Evolutionary conservation across 2,888 invertebrate species (phyloP).

Genomic region (Hipparchia sbordonii): DNA sequence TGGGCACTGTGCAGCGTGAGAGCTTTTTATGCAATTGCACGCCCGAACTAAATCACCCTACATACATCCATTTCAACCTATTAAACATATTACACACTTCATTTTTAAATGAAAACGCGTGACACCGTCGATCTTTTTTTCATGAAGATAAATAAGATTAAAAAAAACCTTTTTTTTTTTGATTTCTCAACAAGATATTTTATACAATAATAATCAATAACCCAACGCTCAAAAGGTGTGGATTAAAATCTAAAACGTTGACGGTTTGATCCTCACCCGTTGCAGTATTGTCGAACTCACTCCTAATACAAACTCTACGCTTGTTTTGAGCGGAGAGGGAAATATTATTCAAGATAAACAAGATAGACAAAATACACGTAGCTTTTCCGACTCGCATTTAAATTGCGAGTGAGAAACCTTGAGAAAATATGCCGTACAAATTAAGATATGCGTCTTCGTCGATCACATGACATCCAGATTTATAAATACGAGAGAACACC

Average conservation of each 20-base stretch:
- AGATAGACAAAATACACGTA: slow-evolving; percentile 34
- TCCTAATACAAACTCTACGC: no score
- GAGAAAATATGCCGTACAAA: slow-evolving; percentile 71
- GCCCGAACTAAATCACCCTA: slow-evolving; percentile 56
- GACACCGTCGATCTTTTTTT: no score
- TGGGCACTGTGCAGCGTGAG: slow-evolving; percentile 51
- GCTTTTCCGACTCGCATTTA: slow-evolving; percentile 43
- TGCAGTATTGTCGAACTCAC: no score
- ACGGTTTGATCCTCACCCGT: no score
- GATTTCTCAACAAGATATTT: no score
- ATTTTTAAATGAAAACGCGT: slow-evolving; percentile 7
- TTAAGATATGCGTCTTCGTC: slow-evolving; percentile 63
- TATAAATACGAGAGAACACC: slow-evolving; percentile 71
- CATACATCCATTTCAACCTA: slow-evolving; percentile 37
- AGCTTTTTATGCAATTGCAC: slow-evolving; percentile 71
- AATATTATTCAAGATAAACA: no score
- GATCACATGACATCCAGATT: slow-evolving; percentile 71
- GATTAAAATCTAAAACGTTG: no score
- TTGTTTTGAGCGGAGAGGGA: no score
- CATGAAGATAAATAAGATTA: no score
- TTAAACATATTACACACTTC: slow-evolving; percentile 33
- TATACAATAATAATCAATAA: no score
- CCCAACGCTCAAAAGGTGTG: no score
- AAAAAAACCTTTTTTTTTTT: no score
- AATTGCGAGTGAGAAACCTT: slow-evolving; percentile 56